Conservation (phyloP, 1,140 invertebrate species). For the Drosophila pallidifrons region DNA sequence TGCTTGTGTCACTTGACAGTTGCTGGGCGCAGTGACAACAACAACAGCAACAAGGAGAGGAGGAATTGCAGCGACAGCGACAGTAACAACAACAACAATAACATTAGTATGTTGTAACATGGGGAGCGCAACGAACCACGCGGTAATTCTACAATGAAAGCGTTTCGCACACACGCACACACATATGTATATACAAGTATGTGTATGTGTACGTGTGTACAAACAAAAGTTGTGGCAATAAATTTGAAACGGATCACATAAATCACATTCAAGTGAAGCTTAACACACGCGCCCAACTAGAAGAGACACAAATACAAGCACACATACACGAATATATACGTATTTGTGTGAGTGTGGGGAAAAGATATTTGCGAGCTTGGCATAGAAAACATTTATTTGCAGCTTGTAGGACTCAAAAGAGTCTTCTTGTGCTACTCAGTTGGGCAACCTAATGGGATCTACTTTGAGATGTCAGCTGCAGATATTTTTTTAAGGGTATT, state of each 20-base stretch:
- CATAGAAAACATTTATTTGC: constrained; percentile 53
- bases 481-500: neutral
- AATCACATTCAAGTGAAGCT: constrained; percentile 83
- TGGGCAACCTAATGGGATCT: neutral
- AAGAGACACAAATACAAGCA: constrained; percentile 59
- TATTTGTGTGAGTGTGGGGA: constrained; percentile 18
- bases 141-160: constrained; percentile 70
- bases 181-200: neutral
- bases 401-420: constrained; percentile 39
- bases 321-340: constrained; percentile 14
- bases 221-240: constrained; percentile 79
- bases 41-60: constrained; percentile 34
- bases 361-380: constrained; percentile 40
- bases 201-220: constrained; percentile 42
- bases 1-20: constrained; percentile 73
- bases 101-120: constrained; percentile 44
- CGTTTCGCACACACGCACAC: constrained; percentile 48
- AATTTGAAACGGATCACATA: constrained; percentile 81
- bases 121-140: constrained; percentile 56
- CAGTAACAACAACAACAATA: constrained; percentile 45
- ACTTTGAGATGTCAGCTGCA: neutral
- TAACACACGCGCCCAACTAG: constrained; percentile 82
- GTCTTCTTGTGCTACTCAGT: constrained; percentile 2
- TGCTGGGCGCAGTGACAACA: constrained; percentile 41
- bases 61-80: constrained; percentile 43